phyloP scores from a whole-genome alignment of 2,888 invertebrate genomes.

The Zygaena filipendulae region DNA sequence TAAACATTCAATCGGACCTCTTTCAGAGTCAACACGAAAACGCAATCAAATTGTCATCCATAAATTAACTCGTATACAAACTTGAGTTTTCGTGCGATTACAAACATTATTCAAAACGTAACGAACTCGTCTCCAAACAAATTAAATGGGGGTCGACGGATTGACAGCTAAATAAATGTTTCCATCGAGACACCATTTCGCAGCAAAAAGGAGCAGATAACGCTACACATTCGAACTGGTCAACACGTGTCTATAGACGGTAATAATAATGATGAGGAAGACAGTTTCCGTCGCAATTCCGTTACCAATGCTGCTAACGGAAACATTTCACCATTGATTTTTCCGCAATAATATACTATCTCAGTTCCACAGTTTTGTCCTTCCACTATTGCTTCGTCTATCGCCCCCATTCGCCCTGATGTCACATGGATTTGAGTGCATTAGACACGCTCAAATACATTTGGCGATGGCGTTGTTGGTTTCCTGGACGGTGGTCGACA shows the following conservation, averaged over 20 bases:
- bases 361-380: conserved; percentile 25
- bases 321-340: conserved; percentile 61
- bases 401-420: conserved; percentile 21
- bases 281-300: conserved; percentile 55
- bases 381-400: conserved; percentile 22
- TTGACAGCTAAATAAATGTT: conserved; percentile 51
- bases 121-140: too few relatives aligned
- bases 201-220: too few relatives aligned
- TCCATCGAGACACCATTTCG: conserved; percentile 48
- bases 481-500: conserved; percentile 58
- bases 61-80: too few relatives aligned
- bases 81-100: too few relatives aligned
- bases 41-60: too few relatives aligned
- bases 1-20: too few relatives aligned
- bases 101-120: too few relatives aligned
- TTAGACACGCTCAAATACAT: conserved; percentile 62
- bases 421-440: conserved; percentile 61
- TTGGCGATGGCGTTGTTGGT: conserved; percentile 37
- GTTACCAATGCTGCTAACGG: conserved; percentile 38
- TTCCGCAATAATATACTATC: conserved; percentile 58
- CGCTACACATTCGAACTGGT: too few relatives aligned
- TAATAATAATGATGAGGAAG: conserved; percentile 60
- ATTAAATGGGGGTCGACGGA: too few relatives aligned
- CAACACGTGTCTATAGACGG: conserved; percentile 43
- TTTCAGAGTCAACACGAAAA: too few relatives aligned